Base-by-base conservation (phyloP, 1,140 invertebrate species). In the Dendrolimus kikuchii region DNA sequence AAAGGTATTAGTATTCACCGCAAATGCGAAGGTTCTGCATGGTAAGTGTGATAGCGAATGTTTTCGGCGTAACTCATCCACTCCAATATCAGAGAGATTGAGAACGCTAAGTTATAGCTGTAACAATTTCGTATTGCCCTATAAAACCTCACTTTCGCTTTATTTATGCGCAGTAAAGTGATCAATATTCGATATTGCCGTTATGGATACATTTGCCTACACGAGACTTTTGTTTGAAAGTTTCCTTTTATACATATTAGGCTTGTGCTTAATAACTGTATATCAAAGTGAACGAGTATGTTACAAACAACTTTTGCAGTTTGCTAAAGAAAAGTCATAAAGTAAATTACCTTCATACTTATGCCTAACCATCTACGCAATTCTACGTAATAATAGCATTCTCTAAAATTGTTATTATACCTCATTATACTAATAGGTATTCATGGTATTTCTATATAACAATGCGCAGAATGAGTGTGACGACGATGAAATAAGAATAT, bases 141-240 rank as follows among this genome's bases (percentile, higher is more conserved):
- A 81, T 81, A 81, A 81, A 81, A 77, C 74, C 73, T 73, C 70
- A 76, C 74, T 77, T 77, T 74, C 64, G 64, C 68, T 77, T 76
- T 77, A 81, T 81, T 81, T 81, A 81, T 81, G 72, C 55, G 66
- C 69, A 74, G 69, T 76, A 74, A 81, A 79, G 72, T 74, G 75
- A 75, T 78, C 74, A 70, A 77, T 77, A 74, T 70, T 66, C 61
- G 65, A 66, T 75, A 75, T 78, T 74, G 64, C 63, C 48, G 62
- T 75, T 67, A 66, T 68, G 43, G 49, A 38, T 46, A 62, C 53
- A 56, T 57, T 49, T 55, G 58, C 53, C 9, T 49, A 53, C 54
- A 61, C 55, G 52, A 48, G 55, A 57, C 42, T 46, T 60, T 62
- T 71, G 57, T 70, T 51, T 40, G 38, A 46, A 53, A 55, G 41